phyloP scores from a whole-genome alignment of 2,888 invertebrate species.

The Frankliniella intonsa region DNA sequence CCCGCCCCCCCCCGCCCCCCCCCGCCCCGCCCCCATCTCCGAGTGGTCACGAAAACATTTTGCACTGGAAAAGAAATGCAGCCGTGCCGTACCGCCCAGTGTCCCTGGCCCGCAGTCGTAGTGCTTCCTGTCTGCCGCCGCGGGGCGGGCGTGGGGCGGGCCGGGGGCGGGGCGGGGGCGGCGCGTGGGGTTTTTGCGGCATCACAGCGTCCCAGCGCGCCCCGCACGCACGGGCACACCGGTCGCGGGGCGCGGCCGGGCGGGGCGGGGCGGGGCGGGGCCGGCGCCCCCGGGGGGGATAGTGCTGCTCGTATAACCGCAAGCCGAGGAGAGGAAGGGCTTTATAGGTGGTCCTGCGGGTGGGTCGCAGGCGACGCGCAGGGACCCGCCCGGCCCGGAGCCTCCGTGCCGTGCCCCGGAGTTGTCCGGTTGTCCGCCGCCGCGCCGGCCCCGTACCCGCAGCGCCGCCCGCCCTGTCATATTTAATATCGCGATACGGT shows the following conservation, averaged over 20 bases:
- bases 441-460: too few relatives aligned
- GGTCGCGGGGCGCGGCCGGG: not conserved
- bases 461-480: too few relatives aligned
- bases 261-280: not conserved
- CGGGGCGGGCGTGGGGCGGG: not conserved
- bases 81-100: not conserved
- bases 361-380: too few relatives aligned
- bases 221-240: too few relatives aligned
- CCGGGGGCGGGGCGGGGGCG: too few relatives aligned
- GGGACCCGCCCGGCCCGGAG: too few relatives aligned
- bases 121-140: not conserved
- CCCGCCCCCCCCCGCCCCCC: too few relatives aligned
- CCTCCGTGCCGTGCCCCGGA: too few relatives aligned
- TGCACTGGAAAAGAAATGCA: not conserved
- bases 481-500: too few relatives aligned
- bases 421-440: too few relatives aligned
- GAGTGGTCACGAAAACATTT: not conserved
- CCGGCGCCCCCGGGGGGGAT: not conserved
- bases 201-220: too few relatives aligned
- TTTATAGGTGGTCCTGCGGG: not conserved
- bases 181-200: not conserved
- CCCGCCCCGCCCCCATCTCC: not conserved
- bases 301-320: not conserved
- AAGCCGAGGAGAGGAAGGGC: not conserved
- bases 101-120: not conserved